A percentile compares a stretch with the other conserved stretches of the same genome.
These are phyloP conservation scores for Heliconius melpomene DNA, from an alignment of 1,140 invertebrate species.

Conservation along the genomic window DNA sequence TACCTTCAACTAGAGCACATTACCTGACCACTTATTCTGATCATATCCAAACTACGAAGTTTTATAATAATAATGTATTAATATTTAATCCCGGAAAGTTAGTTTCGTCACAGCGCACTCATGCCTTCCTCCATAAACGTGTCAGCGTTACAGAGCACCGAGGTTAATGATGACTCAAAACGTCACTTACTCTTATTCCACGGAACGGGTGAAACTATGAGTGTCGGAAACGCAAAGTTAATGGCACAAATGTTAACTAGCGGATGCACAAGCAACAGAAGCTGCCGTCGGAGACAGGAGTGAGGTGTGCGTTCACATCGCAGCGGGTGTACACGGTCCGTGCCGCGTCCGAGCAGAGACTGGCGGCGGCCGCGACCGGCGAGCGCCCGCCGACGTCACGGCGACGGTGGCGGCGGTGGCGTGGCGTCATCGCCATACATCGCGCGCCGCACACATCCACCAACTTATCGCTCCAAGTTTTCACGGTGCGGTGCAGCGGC, in stretches of 20 bases:
- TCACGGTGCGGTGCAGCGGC: constrained; percentile 12
- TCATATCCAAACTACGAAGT: constrained; percentile 54
- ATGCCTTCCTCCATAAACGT: constrained; percentile 48
- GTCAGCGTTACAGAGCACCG: constrained; percentile 55
- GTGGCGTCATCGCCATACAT: constrained; percentile 57
- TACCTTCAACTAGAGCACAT: constrained; percentile 16
- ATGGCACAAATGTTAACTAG: constrained; percentile 52
- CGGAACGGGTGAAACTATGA: constrained; percentile 40
- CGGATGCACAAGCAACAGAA: constrained; percentile 63
- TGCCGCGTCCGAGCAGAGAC: constrained; percentile 72
- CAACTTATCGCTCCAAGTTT: constrained; percentile 34
- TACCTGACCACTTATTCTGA: constrained; percentile 57
- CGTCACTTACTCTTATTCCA: constrained; percentile 68
- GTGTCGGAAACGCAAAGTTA: constrained; percentile 55
- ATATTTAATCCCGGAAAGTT: constrained; percentile 38
- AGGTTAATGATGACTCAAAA: constrained; percentile 67
- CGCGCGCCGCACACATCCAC: constrained; percentile 40
- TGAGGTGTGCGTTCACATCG: constrained; percentile 75
- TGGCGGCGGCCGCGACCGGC: constrained; percentile 41
- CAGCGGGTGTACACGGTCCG: constrained; percentile 74
- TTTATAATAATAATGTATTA: constrained; percentile 17
- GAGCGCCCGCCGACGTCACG: no score
- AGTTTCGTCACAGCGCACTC: constrained; percentile 58
- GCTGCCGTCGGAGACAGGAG: constrained; percentile 74
- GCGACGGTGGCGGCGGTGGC: constrained; percentile 41